Evolutionary conservation across 2,888 invertebrate species (phyloP), one percentile per base, ranked within the genome.

Genomic region (Capitulum mitella): DNA sequence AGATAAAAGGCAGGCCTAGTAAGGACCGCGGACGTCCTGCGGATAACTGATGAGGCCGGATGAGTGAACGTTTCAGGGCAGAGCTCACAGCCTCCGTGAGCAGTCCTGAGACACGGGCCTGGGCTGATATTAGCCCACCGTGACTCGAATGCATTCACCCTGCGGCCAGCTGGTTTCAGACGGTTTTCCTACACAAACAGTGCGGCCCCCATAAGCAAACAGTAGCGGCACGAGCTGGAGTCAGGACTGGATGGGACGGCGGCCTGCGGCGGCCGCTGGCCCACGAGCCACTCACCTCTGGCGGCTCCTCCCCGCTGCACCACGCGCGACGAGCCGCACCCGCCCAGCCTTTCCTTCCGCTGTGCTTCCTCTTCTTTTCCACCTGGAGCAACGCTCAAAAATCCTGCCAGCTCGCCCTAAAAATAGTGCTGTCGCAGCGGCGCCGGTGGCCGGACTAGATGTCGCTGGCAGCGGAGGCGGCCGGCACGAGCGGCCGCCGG

Each of bases 121-220:
- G 12, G 12, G 43, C 5, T 43, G 43, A 8, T 43, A 43, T 12
- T 12, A 12, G 43, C 43, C 12, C 43, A 43, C 43, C 43, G 12
- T 43, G 12, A 43, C 43, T 43, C 5, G 12, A 5, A 43, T 43
- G 43, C 12, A 12, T 43, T 43, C 43, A 12, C 43, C 5, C 43
- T 43, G 43, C 12, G 43, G 5, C 43, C 5, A 12, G 5, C 43
- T 5, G 43, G 43, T 43, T 8, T 43, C 43, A 43, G 12, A 12
- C 43, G 70, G 37, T 70, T 70, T 37, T 70, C 22, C 70, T 19
- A 19, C 70, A 70, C 70, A 70, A 70, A 70, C 70, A 70, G 70
- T 6, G 22, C 37, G 37, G n/a, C 22, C 37, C 22, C 70, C 16
- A 26, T 22, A 70, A 70, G 70, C 70, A 70, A 70, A 70, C 70